Evolutionary conservation across 2,888 invertebrate genomes (phyloP), one percentile per base, ranked within the genome.

Genomic region (Drosophila borealis): DNA sequence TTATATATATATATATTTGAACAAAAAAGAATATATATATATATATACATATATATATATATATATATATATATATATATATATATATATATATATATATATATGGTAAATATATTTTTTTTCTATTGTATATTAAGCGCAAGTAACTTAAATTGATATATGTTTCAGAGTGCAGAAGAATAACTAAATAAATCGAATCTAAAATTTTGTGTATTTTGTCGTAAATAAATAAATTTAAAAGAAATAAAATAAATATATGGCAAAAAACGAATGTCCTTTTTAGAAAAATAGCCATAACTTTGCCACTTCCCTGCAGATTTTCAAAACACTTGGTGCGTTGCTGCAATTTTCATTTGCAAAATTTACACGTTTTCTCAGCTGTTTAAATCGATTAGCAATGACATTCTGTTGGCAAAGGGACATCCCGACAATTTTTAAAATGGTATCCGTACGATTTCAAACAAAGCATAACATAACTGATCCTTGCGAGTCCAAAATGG

Each of bases 171-270:
- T 67, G 72, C 65, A 74, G 63, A 64, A 66, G 34, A 70, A 62
- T 36, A 60, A 78, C 66, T 65, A 74, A 50, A 61, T 69, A 83
- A 85, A 83, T 81, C 68, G 80, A 83, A 81, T 85, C 73, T 77
- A 73, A 76, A 68, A 68, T 76, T 83, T 84, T 84, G 83, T 84
- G 84, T 86, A 84, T 84, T 86, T 84, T 86, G 84, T 84, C 86
- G 86, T 85, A 84, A 84, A 83, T 85, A 84, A 84, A 84, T 83
- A 85, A 84, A 81, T 81, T 80, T 21, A 65, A 70, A 25, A 34
- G 46, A 73, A 45, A 29, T 29, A 8, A 9, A 29, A 33, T 9
- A 56, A 11, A n/a, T 36, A 34, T 49, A 13, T 4, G 29, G 29
- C 8, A 29, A 8, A 29, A 29, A 6, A 2, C 29, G 29, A 25